phyloP scores from a whole-genome alignment of 2,113 vertebrate species.

The Plecturocebus donacophilus region DNA sequence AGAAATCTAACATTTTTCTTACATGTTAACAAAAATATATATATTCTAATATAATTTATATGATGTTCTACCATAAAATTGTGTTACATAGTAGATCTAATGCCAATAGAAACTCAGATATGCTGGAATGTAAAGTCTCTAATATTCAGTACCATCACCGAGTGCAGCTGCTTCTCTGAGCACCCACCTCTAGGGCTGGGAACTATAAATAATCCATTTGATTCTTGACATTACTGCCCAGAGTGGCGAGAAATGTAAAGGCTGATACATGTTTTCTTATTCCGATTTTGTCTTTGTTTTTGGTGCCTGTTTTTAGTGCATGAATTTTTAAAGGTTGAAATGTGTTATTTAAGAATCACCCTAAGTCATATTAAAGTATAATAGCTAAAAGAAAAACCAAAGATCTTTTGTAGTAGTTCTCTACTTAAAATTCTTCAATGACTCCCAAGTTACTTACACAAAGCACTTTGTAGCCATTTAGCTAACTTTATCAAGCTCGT shows the following conservation, averaged over 20 bases:
- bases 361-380: background rate
- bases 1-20: slow-evolving; percentile 59
- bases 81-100: slow-evolving; percentile 54
- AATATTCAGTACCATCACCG: background rate
- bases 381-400: background rate
- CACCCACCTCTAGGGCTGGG: background rate
- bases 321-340: background rate
- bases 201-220: background rate
- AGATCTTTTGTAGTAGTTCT: background rate
- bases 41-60: slow-evolving; percentile 14
- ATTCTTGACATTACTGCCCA: slow-evolving; percentile 26
- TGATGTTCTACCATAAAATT: slow-evolving; percentile 67
- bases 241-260: slow-evolving; percentile 4
- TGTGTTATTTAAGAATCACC: background rate
- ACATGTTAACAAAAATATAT: slow-evolving; percentile 20
- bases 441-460: background rate
- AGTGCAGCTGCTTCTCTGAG: background rate
- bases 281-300: background rate
- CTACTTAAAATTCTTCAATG: background rate
- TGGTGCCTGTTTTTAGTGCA: background rate
- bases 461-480: background rate
- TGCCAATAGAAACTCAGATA: background rate
- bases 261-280: background rate
- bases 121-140: background rate
- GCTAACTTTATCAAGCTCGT: background rate